A percentile compares a stretch with the other conserved stretches of the same genome.
phyloP scores from a whole-genome alignment of 2,888 invertebrate genomes.

The Acanthacorydalis orientalis region DNA sequence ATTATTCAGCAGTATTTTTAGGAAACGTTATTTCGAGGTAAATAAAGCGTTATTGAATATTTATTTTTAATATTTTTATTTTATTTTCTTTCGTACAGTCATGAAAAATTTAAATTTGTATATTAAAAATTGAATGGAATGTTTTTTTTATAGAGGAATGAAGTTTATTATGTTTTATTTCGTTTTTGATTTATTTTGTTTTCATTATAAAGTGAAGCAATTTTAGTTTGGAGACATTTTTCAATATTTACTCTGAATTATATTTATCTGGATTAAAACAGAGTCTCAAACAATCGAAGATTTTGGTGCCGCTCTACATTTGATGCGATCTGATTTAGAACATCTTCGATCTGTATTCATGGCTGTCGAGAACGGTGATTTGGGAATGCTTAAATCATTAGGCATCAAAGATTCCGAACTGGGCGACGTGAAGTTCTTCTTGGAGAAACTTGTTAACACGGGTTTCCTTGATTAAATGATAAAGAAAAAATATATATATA shows the following conservation, averaged over 20 bases:
- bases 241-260: not conserved
- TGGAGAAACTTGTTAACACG: conserved; percentile 88
- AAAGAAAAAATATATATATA: conserved; percentile 27
- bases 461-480: conserved; percentile 86
- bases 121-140: too few relatives aligned
- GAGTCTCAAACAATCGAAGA: conserved; percentile 93
- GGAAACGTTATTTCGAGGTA: too few relatives aligned
- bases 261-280: conserved; percentile 16
- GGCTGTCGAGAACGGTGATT: conserved; percentile 89
- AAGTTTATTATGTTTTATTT: too few relatives aligned
- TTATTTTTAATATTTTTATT: too few relatives aligned
- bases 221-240: too few relatives aligned
- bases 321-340: conserved; percentile 77
- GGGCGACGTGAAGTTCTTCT: conserved; percentile 89
- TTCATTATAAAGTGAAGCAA: too few relatives aligned
- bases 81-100: too few relatives aligned
- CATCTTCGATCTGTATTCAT: conserved; percentile 88
- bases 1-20: too few relatives aligned
- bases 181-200: too few relatives aligned
- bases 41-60: too few relatives aligned
- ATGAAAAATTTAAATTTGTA: too few relatives aligned
- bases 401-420: conserved; percentile 91
- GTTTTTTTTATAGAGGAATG: too few relatives aligned
- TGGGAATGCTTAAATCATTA: conserved; percentile 83
- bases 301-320: conserved; percentile 73